phyloP scores from a whole-genome alignment of 2,888 invertebrate species.

The Amiota minor region DNA sequence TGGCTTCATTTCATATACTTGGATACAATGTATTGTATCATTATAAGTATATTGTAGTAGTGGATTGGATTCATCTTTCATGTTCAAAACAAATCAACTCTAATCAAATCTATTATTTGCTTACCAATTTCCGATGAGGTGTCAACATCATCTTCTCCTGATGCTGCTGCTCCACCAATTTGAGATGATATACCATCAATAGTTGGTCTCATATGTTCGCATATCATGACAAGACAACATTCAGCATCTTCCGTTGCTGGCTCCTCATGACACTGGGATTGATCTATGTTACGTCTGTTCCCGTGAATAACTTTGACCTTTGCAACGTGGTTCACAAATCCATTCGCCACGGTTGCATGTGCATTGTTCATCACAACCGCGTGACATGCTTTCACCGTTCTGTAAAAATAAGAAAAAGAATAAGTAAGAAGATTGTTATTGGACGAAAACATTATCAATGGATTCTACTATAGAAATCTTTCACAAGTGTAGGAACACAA shows the following conservation, averaged over 20 bases:
- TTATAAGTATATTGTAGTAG: no score
- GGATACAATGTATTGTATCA: no score
- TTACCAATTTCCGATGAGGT: no score
- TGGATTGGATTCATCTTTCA: no score
- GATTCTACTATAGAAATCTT: no score
- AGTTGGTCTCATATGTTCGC: constrained; percentile 74
- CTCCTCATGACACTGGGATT: constrained; percentile 83
- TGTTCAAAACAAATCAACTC: no score
- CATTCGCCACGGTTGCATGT: constrained; percentile 82
- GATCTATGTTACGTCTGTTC: constrained; percentile 77
- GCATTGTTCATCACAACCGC: constrained; percentile 85
- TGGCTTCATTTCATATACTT: background rate
- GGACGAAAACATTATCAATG: background rate
- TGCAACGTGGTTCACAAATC: constrained; percentile 84
- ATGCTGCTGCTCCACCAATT: no score
- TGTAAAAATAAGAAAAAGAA: constrained; percentile 52
- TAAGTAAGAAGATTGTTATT: background rate
- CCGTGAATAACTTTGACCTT: constrained; percentile 80
- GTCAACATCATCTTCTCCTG: no score
- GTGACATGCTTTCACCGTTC: constrained; percentile 82
- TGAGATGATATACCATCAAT: no score
- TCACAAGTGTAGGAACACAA: no score
- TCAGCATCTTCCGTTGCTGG: constrained; percentile 79
- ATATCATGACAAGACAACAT: constrained; percentile 81
- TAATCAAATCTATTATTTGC: no score